Evolutionary conservation across 2,888 invertebrate genomes (phyloP), one percentile per base, ranked within the genome.

Genomic region (Zygothrica quintamaculata): DNA sequence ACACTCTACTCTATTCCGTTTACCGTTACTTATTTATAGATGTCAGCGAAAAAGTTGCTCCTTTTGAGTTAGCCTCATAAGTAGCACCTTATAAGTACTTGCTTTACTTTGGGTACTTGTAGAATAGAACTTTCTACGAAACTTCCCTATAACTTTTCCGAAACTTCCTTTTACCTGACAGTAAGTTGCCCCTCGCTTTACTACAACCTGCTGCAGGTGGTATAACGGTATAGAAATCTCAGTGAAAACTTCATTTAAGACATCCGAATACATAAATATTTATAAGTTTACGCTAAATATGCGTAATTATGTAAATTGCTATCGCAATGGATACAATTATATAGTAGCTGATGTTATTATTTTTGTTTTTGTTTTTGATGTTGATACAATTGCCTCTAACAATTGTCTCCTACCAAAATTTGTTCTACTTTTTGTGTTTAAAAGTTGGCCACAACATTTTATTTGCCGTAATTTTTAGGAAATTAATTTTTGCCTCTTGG

Each of bases 231-330:
- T 9, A 31, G n/a, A 31, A 31, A n/a, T n/a, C n/a, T 8, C 1
- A 5, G 31, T 31, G 2, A 4, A 31, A 72, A 65, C 34, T 65
- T 66, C 43, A 58, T 75, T 72, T 53, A 40, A 55, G 67, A 22
- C 5, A 22, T 68, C 58, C 29, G 50, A 43, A 72, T 42, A 42
- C 69, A 82, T 82, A 71, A 82, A 82, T 82, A 82, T 85, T 85
- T 77, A 82, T 77, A 82, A 82, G 85, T 77, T 81, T 65, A 39
- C 53, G 34, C 47, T 48, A 70, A 84, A 75, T 68, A 74, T 77
- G 78, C 85, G 79, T 77, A 79, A 82, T 82, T 82, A 82, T 85
- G 82, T 77, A 82, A 82, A 85, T 82, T 85, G 70, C 70, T 22
- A 22, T 22, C 18, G 2, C 18, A 22, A 22, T 22, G 18, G 60